Percentiles rank a stretch among this genome's conserved stretches.
Evolutionary conservation across 2,113 vertebrate species (phyloP).

Genomic region (Porphyrio hochstetteri): DNA sequence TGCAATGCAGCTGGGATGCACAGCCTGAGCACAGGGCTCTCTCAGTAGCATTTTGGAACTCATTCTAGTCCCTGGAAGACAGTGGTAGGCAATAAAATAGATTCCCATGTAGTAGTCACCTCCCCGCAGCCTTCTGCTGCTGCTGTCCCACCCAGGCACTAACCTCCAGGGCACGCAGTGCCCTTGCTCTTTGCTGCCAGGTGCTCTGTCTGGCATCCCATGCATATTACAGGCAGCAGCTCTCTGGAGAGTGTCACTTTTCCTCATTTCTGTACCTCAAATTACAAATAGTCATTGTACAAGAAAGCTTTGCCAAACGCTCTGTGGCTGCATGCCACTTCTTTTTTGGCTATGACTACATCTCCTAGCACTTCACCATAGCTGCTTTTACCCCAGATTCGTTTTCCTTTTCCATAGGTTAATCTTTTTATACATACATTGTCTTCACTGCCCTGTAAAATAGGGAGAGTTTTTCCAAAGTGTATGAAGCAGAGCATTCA

Average conservation of each 20-base stretch:
- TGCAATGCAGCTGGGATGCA: rapidly evolving
- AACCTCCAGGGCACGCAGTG: rapidly evolving
- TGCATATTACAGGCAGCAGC: background rate
- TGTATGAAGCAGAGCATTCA: background rate
- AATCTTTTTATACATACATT: background rate
- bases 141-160: background rate
- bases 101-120: background rate
- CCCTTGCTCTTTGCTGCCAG: background rate
- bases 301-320: background rate
- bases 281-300: background rate
- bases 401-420: background rate
- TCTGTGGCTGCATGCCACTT: background rate
- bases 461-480: background rate
- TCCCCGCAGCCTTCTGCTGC: background rate
- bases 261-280: background rate
- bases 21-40: background rate
- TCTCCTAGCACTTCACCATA: background rate
- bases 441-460: background rate
- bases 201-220: background rate
- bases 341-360: background rate
- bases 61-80: background rate
- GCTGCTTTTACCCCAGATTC: background rate
- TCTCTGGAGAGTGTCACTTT: background rate
- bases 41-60: background rate
- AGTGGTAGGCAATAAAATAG: background rate